Percentiles rank a stretch among this genome's conserved stretches.
Conservation (phyloP, 2,113 vertebrate species). For the Eleginops maclovinus region DNA sequence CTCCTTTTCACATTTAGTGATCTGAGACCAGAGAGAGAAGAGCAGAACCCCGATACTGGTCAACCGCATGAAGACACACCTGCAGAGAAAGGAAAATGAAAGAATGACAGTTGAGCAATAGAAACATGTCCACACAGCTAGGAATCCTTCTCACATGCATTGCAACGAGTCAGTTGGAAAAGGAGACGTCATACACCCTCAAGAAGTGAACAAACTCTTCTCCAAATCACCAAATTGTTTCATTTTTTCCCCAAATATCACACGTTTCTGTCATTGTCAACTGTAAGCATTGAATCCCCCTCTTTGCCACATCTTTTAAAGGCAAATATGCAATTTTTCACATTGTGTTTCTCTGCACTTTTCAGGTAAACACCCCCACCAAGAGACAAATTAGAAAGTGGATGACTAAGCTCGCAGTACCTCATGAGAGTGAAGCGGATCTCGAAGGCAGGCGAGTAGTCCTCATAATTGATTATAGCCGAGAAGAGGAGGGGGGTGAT, state of each 20-base stretch:
- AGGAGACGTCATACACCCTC: no score
- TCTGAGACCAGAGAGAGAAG: slow-evolving; percentile 91
- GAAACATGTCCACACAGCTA: not conserved
- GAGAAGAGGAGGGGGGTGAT: slow-evolving; percentile 90
- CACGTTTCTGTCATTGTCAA: not conserved
- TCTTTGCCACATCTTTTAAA: not conserved
- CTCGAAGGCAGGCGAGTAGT: slow-evolving; percentile 95
- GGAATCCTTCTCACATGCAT: not conserved
- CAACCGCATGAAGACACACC: slow-evolving; percentile 95
- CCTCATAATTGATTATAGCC: slow-evolving; percentile 90
- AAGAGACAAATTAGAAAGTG: not conserved
- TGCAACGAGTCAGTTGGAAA: not conserved
- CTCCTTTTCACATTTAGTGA: slow-evolving; percentile 80
- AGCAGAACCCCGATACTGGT: slow-evolving; percentile 93
- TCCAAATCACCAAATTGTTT: not conserved
- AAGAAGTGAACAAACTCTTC: no score
- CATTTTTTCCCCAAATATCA: not conserved
- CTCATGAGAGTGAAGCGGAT: slow-evolving; percentile 93
- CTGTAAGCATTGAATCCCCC: not conserved
- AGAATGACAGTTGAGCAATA: not conserved
- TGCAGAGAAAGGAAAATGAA: slow-evolving; percentile 51
- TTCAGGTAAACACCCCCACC: not conserved
- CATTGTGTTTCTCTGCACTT: not conserved
- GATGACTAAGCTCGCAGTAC: slow-evolving; percentile 63
- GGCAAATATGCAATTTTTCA: not conserved